These are phyloP conservation scores for Pogonomyrmex barbatus DNA, from an alignment of 1,140 invertebrate genomes.

Conservation along the genomic window DNA sequence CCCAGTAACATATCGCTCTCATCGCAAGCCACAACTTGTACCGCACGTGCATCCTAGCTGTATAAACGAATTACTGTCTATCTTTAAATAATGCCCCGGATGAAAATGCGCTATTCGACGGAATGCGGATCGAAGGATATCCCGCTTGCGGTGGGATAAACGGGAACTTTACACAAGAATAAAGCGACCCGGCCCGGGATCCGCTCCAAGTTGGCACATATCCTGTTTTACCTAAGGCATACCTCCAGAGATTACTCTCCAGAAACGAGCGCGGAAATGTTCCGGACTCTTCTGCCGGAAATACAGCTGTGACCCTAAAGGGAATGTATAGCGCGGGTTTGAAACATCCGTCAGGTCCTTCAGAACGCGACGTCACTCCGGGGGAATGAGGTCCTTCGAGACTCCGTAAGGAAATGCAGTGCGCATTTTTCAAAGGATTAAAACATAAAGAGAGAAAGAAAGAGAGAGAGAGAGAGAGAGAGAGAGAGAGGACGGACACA, in stretches of 20 bases:
- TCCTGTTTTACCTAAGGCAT: background rate
- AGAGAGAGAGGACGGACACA: too few relatives aligned
- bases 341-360: slow-evolving; percentile 32
- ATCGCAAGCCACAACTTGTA: background rate
- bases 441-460: background rate
- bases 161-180: background rate
- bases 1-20: background rate
- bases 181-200: slow-evolving; percentile 12
- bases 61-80: background rate
- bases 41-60: background rate
- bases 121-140: background rate
- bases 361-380: background rate
- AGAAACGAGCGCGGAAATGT: slow-evolving; percentile 43
- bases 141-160: background rate
- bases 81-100: background rate
- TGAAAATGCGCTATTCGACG: background rate
- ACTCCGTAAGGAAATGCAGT: background rate
- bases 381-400: slow-evolving; percentile 7
- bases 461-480: too few relatives aligned
- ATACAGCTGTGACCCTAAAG: background rate
- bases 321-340: background rate
- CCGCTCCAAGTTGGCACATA: slow-evolving; percentile 18
- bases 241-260: slow-evolving; percentile 36
- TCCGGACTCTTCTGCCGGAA: background rate
- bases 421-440: slow-evolving; percentile 40